phyloP scores from a whole-genome alignment of 2,113 vertebrate species.

The Lepisosteus oculatus region DNA sequence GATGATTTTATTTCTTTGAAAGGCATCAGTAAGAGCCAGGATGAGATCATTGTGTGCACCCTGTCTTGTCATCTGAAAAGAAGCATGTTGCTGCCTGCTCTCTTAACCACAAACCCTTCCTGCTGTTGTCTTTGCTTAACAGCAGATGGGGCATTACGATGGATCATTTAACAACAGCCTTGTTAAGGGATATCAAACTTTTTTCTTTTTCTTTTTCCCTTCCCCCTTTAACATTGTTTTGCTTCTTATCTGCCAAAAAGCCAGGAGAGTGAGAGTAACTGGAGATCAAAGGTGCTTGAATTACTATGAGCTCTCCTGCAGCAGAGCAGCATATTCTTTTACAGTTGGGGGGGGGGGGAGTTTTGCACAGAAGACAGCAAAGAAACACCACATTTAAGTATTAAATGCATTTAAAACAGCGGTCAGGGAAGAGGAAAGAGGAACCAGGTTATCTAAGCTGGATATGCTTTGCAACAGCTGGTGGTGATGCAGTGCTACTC shows the following conservation, averaged over 20 bases:
- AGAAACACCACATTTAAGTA: conserved; percentile 47
- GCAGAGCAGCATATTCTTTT: neutral
- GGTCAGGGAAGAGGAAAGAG: conserved; percentile 31
- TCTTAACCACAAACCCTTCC: neutral
- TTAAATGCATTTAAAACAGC: conserved; percentile 44
- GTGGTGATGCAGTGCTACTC: conserved; percentile 50
- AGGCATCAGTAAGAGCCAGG: neutral
- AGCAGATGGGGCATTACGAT: neutral
- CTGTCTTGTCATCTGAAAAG: conserved; percentile 8
- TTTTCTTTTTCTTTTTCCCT: neutral
- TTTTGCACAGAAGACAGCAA: conserved; percentile 11
- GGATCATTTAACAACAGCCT: neutral
- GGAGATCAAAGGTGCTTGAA: conserved; percentile 43
- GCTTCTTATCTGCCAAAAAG: conserved; percentile 25
- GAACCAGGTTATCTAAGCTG: conserved; percentile 40
- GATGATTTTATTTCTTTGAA: neutral
- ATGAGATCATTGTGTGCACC: conserved; percentile 14
- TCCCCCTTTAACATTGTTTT: too few relatives aligned
- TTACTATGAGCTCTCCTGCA: conserved; percentile 29
- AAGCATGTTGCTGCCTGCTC: conserved; percentile 4
- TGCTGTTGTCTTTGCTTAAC: conserved; percentile 10
- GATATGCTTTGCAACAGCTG: conserved; percentile 38
- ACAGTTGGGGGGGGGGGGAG: neutral
- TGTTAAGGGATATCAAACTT: conserved; percentile 8
- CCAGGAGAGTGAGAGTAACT: conserved; percentile 20